Conservation (phyloP, 1,140 invertebrate species). For the Eueides isabella region DNA sequence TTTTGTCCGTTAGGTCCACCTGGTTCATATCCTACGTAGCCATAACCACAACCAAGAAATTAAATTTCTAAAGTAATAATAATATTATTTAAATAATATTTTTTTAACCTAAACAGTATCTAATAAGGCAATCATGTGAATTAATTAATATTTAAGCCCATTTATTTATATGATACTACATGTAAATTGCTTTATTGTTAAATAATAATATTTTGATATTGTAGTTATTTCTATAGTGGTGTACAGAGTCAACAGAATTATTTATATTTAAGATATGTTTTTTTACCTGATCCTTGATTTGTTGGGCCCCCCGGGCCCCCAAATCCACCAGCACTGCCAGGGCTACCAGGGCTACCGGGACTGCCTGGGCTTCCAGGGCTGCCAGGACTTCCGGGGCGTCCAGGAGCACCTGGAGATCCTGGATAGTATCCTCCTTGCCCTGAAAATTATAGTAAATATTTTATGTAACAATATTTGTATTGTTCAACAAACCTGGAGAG, state of each 20-base stretch:
- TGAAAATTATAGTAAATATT: neutral
- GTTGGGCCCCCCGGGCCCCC: neutral
- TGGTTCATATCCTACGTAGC: neutral
- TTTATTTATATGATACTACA: too few species aligned
- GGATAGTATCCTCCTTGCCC: constrained; percentile 17
- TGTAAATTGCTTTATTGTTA: too few species aligned
- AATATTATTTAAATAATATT: too few species aligned
- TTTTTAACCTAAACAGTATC: too few species aligned
- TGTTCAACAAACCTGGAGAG: too few species aligned
- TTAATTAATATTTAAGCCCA: too few species aligned
- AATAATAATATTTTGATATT: too few species aligned
- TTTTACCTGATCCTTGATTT: constrained; percentile 10
- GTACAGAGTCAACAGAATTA: neutral
- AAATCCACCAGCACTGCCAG: constrained; percentile 9
- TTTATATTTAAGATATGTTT: neutral
- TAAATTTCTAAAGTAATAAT: neutral
- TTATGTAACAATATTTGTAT: neutral
- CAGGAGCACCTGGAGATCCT: constrained; percentile 39
- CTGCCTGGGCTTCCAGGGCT: constrained; percentile 36
- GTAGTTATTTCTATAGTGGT: too few species aligned
- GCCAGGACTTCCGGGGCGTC: constrained; percentile 35
- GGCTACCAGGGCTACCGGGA: constrained; percentile 32
- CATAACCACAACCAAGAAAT: neutral
- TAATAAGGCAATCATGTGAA: too few species aligned
- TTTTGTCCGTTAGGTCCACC: neutral